phyloP scores from a whole-genome alignment of 2,113 vertebrate genomes.

The Mirza zaza region DNA sequence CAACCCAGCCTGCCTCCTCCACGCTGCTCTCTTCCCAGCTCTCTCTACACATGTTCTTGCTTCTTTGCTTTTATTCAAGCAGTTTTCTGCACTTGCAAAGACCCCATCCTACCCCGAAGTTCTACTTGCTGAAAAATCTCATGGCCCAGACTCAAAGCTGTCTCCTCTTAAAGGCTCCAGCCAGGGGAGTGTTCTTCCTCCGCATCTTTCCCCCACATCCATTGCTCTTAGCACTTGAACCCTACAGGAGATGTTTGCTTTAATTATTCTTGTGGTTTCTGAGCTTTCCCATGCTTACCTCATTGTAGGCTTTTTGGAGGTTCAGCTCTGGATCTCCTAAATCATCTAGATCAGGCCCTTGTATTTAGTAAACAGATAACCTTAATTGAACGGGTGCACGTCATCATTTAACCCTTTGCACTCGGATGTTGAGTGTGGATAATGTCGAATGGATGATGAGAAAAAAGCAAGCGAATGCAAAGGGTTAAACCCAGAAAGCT shows the following conservation, averaged over 20 bases:
- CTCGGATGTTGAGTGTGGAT: too few species aligned
- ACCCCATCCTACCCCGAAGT: neutral
- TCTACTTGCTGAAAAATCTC: neutral
- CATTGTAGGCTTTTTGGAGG: too few species aligned
- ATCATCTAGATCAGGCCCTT: neutral
- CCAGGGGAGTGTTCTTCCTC: fast-evolving
- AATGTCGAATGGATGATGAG: too few species aligned
- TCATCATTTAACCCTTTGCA: neutral
- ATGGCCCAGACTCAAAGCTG: neutral
- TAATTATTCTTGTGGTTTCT: neutral
- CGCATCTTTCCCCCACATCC: fast-evolving
- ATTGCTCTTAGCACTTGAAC: fast-evolving
- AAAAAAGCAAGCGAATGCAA: too few species aligned
- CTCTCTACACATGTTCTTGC: neutral
- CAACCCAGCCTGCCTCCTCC: neutral
- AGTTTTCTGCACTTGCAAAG: neutral
- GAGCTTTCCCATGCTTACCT: neutral
- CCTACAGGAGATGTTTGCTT: neutral
- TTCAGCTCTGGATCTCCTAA: neutral
- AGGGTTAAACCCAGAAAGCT: neutral
- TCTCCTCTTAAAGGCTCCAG: neutral
- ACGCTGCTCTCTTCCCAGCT: neutral
- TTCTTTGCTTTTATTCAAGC: neutral
- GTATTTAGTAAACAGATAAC: neutral
- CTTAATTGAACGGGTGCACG: neutral